Percentiles rank a stretch among this genome's conserved stretches.
These are phyloP conservation scores for Coendou prehensilis DNA, from an alignment of 2,797 vertebrate species.

Conservation along the genomic window DNA sequence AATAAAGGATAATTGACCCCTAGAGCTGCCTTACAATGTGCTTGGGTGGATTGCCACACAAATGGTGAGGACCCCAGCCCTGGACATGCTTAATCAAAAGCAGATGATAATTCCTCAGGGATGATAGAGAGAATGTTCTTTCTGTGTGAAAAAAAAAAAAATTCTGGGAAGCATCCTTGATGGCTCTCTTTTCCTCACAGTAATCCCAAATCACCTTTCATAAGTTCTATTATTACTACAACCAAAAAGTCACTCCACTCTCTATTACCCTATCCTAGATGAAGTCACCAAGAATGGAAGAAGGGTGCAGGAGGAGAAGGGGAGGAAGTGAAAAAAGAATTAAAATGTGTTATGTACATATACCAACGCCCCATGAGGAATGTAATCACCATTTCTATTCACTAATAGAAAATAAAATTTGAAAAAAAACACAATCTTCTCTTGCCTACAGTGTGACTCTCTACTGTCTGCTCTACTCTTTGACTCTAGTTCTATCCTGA, in stretches of 20 bases:
- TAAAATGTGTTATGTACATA: not conserved
- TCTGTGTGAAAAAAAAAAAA: not conserved
- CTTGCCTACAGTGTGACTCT: not conserved
- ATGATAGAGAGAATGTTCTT: not conserved
- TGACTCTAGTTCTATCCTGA: not conserved
- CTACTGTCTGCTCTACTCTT: not conserved
- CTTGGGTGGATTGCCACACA: not conserved
- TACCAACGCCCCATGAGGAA: not conserved
- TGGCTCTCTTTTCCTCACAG: not conserved
- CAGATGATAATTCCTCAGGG: not conserved
- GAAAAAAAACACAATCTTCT: not conserved
- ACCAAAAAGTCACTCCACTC: not conserved
- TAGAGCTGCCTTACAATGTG: not conserved
- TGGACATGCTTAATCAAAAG: not conserved
- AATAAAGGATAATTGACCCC: not conserved
- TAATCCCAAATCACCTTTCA: not conserved
- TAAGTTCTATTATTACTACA: not conserved
- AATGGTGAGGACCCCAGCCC: not conserved
- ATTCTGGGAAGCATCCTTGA: not conserved
- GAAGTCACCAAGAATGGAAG: not conserved
- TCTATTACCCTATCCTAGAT: too few relatives aligned
- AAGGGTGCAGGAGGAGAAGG: not conserved
- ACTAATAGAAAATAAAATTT: not conserved
- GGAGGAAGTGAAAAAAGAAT: not conserved
- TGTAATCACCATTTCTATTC: not conserved